phyloP scores from a whole-genome alignment of 1,140 invertebrate genomes.

The Scaptomyza montana region DNA sequence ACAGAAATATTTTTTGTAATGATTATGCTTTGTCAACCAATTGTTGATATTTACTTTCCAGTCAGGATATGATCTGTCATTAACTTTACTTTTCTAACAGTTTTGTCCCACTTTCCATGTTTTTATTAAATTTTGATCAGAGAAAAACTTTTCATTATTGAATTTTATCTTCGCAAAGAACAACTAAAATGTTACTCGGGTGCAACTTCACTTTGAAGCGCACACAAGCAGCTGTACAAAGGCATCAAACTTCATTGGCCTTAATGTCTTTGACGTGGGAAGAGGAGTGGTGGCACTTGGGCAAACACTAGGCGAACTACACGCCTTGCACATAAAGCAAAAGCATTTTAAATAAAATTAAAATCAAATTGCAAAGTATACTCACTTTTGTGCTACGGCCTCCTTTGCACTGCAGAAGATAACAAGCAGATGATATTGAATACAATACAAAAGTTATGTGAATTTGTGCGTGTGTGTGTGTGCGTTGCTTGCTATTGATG shows the following conservation, averaged over 20 bases:
- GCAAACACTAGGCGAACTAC: constrained; percentile 15
- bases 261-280: constrained; percentile 27
- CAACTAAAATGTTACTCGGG: neutral
- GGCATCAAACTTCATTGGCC: constrained; percentile 70
- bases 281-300: constrained; percentile 3
- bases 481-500: constrained; percentile 9
- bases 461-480: constrained; percentile 10
- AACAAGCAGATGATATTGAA: constrained; percentile 71
- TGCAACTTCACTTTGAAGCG: constrained; percentile 18
- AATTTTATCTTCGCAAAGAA: constrained; percentile 8
- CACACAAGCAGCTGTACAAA: constrained; percentile 50
- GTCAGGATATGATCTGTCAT: no score
- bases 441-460: constrained; percentile 48
- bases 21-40: no score
- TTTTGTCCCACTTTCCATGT: no score
- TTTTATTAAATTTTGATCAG: constrained; percentile 12
- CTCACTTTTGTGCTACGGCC: neutral
- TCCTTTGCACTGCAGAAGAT: constrained; percentile 37
- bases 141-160: constrained; percentile 13
- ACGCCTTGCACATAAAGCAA: constrained; percentile 59
- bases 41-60: no score
- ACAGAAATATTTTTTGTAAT: no score
- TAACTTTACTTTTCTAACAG: neutral
- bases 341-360: constrained; percentile 81
- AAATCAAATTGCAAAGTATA: constrained; percentile 71